Evolutionary conservation across 2,888 invertebrate species (phyloP).

Genomic region (Falcaria lacertinaria): DNA sequence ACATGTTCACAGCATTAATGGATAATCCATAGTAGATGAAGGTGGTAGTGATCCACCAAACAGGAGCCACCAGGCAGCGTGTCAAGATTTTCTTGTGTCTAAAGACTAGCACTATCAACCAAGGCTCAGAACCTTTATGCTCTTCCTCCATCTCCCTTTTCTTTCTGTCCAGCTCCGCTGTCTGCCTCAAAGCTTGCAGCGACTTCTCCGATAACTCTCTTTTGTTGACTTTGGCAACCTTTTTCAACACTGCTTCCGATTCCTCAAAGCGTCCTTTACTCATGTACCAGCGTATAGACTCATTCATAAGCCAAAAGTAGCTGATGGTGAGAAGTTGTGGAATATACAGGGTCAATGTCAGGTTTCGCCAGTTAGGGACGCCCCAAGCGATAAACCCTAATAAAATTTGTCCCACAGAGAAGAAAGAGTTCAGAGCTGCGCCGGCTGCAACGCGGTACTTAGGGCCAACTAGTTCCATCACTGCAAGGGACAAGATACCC

Average conservation of each 20-base stretch:
- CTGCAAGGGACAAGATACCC: slow-evolving; percentile 38
- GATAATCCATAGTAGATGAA: slow-evolving; percentile 86
- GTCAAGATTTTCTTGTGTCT: slow-evolving; percentile 60
- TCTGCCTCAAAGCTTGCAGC: slow-evolving; percentile 10
- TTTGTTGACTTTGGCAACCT: slow-evolving; percentile 78
- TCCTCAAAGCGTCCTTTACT: slow-evolving; percentile 79
- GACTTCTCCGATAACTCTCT: slow-evolving; percentile 19
- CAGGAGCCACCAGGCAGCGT: slow-evolving; percentile 77
- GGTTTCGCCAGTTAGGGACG: slow-evolving; percentile 80
- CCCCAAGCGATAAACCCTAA: slow-evolving; percentile 81
- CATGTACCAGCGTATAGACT: slow-evolving; percentile 84
- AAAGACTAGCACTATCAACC: slow-evolving; percentile 43
- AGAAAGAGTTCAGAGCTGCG: slow-evolving; percentile 81
- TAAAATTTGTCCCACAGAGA: slow-evolving; percentile 81
- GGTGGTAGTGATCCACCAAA: slow-evolving; percentile 85
- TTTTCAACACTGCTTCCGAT: slow-evolving; percentile 75
- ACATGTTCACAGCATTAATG: slow-evolving; percentile 82
- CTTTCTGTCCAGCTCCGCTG: slow-evolving; percentile 23
- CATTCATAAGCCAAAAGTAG: slow-evolving; percentile 82
- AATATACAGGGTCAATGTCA: slow-evolving; percentile 80
- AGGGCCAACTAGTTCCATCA: slow-evolving; percentile 84
- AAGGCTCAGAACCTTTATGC: slow-evolving; percentile 13
- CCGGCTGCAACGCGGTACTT: slow-evolving; percentile 82
- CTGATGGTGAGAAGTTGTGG: slow-evolving; percentile 81
- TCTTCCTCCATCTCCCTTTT: neutral